phyloP scores from a whole-genome alignment of 2,888 invertebrate species.

The Diachrysia chrysitis region DNA sequence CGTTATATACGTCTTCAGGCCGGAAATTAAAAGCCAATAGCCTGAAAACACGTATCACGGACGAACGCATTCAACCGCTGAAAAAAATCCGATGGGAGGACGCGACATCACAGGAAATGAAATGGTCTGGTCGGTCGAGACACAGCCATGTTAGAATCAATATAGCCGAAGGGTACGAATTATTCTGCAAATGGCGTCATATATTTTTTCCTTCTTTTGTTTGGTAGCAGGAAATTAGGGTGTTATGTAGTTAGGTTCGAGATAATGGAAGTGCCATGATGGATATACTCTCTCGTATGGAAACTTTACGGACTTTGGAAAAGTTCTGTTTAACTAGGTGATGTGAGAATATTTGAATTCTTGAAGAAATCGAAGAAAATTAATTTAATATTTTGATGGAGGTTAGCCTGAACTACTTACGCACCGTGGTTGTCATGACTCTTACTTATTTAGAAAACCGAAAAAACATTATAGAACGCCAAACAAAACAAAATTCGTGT shows the following conservation, averaged over 20 bases:
- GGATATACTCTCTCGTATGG: background rate
- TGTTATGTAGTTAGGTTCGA: conserved; percentile 1
- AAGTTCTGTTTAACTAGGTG: background rate
- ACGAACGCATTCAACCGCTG: conserved; percentile 30
- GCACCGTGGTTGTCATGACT: too few relatives aligned
- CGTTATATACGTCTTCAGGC: conserved; percentile 11
- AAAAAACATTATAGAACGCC: background rate
- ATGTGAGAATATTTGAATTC: background rate
- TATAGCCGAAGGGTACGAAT: background rate
- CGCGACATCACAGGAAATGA: conserved; percentile 66
- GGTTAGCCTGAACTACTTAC: background rate
- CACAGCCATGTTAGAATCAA: conserved; percentile 9
- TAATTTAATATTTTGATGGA: background rate
- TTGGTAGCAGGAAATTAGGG: conserved; percentile 1
- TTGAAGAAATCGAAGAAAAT: background rate
- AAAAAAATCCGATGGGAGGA: conserved; percentile 49
- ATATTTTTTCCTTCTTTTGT: conserved; percentile 6
- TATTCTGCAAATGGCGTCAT: conserved; percentile 5
- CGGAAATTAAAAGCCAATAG: conserved; percentile 64
- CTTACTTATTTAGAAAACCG: background rate
- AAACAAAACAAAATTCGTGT: background rate
- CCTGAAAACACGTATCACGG: conserved; percentile 53
- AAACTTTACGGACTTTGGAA: background rate
- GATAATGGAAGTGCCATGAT: background rate
- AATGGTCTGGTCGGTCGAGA: conserved; percentile 56